Conservation (phyloP, 2,113 vertebrate genomes). For the Petaurus breviceps region DNA sequence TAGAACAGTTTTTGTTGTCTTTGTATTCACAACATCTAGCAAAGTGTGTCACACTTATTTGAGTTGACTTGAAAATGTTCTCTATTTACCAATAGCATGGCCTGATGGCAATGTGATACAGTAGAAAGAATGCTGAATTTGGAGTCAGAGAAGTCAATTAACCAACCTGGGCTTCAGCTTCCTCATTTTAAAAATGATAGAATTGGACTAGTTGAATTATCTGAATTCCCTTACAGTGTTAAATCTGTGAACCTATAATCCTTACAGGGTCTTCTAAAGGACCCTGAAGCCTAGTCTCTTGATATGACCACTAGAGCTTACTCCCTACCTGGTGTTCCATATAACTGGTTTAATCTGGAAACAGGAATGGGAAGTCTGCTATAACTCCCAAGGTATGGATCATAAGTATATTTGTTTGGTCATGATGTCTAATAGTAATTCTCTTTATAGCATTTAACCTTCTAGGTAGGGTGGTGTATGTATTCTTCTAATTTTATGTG, state of each 20-base stretch:
- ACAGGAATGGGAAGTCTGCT: not conserved
- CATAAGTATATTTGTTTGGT: not conserved
- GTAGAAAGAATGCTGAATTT: not conserved
- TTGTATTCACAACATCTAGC: not conserved
- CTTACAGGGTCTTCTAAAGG: not conserved
- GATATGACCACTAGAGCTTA: not conserved
- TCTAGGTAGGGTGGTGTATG: not conserved
- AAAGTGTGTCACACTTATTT: not conserved
- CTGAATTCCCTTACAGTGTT: not conserved
- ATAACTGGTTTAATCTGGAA: not conserved
- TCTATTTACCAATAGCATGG: not conserved
- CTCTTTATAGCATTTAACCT: not conserved
- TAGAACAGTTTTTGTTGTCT: not conserved
- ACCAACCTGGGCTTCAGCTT: not conserved
- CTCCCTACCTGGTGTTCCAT: not conserved
- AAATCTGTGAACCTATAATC: not conserved
- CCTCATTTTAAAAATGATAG: not conserved
- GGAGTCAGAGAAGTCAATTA: not conserved
- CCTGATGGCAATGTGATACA: not conserved
- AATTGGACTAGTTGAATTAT: not conserved
- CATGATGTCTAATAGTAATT: not conserved
- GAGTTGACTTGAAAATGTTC: not conserved
- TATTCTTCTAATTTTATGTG: not conserved
- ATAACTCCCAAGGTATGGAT: not conserved
- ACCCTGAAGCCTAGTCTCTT: not conserved